Evolutionary conservation across 2,797 vertebrate species (phyloP).

Genomic region (Odontamblyopus lacepedii): DNA sequence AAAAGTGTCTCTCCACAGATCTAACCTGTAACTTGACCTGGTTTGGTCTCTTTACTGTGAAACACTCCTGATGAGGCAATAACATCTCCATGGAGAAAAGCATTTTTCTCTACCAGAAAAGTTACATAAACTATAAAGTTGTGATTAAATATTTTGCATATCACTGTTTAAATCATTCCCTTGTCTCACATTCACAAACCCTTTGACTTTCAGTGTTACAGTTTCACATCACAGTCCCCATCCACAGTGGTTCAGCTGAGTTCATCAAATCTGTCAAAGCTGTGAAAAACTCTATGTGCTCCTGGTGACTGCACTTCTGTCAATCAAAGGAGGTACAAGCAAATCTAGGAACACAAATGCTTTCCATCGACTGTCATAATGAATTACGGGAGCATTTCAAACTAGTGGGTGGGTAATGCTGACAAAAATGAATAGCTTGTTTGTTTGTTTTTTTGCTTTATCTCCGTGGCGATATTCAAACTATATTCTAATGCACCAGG

Average conservation of each 20-base stretch:
- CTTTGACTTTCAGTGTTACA: neutral
- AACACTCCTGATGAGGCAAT: too few species aligned
- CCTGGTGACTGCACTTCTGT: neutral
- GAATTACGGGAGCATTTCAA: neutral
- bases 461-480: too few species aligned
- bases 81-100: too few species aligned
- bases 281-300: neutral
- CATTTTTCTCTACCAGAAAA: too few species aligned
- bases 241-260: neutral
- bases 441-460: too few species aligned
- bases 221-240: neutral
- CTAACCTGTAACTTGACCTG: too few species aligned
- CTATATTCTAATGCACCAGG: too few species aligned
- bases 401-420: neutral
- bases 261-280: slow-evolving; percentile 1
- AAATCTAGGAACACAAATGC: neutral
- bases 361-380: neutral
- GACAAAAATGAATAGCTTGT: too few species aligned
- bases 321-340: slow-evolving; percentile 1
- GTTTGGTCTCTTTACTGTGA: too few species aligned
- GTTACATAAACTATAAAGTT: neutral
- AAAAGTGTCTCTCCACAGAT: too few species aligned
- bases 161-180: neutral
- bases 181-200: neutral
- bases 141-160: neutral